A percentile compares a stretch with the other conserved stretches of the same genome.
These are phyloP conservation scores for Drosophila watanabei DNA, from an alignment of 1,140 invertebrate genomes.

Conservation along the genomic window DNA sequence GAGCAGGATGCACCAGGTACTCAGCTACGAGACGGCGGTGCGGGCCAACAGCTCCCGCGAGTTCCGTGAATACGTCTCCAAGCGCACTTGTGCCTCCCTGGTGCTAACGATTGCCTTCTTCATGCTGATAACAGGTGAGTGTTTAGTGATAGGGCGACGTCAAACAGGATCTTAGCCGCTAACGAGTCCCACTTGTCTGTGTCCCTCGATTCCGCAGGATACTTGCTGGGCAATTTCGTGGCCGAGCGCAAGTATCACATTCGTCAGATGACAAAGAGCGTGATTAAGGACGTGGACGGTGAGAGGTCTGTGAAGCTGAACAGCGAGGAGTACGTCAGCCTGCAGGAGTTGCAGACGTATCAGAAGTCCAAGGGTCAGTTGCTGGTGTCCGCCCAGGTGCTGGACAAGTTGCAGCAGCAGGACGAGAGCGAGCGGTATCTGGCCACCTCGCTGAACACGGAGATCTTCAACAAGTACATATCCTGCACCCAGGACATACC, in stretches of 20 bases:
- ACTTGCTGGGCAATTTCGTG: slow-evolving; percentile 82
- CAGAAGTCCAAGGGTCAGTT: slow-evolving; percentile 74
- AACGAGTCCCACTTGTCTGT: slow-evolving; percentile 62
- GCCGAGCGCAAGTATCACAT: slow-evolving; percentile 83
- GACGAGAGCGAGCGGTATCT: slow-evolving; percentile 73
- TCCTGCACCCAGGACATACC: slow-evolving; percentile 83
- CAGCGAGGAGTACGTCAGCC: slow-evolving; percentile 70
- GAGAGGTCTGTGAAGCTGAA: slow-evolving; percentile 57
- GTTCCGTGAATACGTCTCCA: slow-evolving; percentile 79
- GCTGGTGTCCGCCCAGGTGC: slow-evolving; percentile 63
- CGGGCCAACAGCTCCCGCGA: slow-evolving; percentile 78
- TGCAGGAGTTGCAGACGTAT: slow-evolving; percentile 75
- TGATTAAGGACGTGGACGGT: slow-evolving; percentile 47
- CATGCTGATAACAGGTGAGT: slow-evolving; percentile 81
- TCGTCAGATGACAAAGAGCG: slow-evolving; percentile 71
- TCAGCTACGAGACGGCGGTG: slow-evolving; percentile 85
- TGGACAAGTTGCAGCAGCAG: slow-evolving; percentile 72
- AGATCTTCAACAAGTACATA: slow-evolving; percentile 83
- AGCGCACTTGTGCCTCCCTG: slow-evolving; percentile 82
- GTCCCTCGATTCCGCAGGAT: slow-evolving; percentile 61
- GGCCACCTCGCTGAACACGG: slow-evolving; percentile 80
- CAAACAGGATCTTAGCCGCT: slow-evolving; percentile 25
- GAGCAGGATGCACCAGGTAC: slow-evolving; percentile 81
- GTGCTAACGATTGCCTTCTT: slow-evolving; percentile 83
- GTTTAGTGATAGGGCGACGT: not conserved